These are phyloP conservation scores for Ophiodon elongatus DNA, from an alignment of 2,113 vertebrate species.

Conservation along the genomic window DNA sequence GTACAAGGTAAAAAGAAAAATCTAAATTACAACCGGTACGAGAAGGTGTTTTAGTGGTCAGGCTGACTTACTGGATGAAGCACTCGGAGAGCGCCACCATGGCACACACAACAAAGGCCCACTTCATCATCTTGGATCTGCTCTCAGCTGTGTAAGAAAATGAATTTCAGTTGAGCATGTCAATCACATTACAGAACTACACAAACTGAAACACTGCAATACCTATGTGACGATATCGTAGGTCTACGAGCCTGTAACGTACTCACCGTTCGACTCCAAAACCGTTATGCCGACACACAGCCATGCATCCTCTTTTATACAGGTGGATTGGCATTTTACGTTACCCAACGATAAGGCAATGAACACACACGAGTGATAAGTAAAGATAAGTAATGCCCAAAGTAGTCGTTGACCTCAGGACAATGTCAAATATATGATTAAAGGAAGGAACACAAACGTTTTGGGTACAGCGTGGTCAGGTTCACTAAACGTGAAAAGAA, in stretches of 20 bases:
- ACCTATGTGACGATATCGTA: not conserved
- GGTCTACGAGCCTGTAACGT: not conserved
- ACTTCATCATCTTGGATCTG: slow-evolving; percentile 60
- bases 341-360: slow-evolving; percentile 30
- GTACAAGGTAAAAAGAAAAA: not conserved
- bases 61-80: slow-evolving; percentile 56
- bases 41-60: not conserved
- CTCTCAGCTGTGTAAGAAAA: slow-evolving; percentile 14
- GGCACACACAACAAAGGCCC: slow-evolving; percentile 62
- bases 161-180: not conserved
- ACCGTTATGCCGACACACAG: not conserved
- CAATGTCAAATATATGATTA: slow-evolving; percentile 55
- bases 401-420: slow-evolving; percentile 51
- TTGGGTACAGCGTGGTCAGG: not conserved
- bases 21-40: not conserved
- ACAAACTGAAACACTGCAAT: not conserved
- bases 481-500: not conserved
- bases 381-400: slow-evolving; percentile 20
- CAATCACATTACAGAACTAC: not conserved
- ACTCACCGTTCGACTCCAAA: slow-evolving; percentile 23
- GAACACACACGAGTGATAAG: slow-evolving; percentile 28
- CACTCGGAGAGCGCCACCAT: slow-evolving; percentile 72
- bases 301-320: slow-evolving; percentile 55
- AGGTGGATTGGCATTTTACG: not conserved
- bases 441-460: not conserved